A percentile compares a stretch with the other conserved stretches of the same genome.
Evolutionary conservation across 2,888 invertebrate species (phyloP).

Genomic region (Mechanitis mazaeus): DNA sequence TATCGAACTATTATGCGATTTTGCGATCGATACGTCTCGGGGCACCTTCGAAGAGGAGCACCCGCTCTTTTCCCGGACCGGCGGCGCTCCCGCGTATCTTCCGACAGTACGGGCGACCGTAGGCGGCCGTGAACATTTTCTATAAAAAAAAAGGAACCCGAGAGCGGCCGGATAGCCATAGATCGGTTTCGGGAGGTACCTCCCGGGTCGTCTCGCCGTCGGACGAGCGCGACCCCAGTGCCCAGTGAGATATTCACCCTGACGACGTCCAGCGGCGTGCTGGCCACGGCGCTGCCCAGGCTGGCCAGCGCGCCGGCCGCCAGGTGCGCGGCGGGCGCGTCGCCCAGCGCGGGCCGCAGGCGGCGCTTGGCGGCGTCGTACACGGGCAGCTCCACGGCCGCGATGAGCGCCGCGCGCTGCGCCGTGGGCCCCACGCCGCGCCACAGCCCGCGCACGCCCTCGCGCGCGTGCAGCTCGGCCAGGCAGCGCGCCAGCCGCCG

Average conservation of each 20-base stretch:
- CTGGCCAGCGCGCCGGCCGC: slow-evolving; percentile 93
- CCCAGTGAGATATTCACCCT: slow-evolving; percentile 75
- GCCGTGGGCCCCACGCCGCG: slow-evolving; percentile 95
- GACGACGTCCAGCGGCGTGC: slow-evolving; percentile 95
- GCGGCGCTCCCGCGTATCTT: too few relatives aligned
- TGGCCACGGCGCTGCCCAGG: slow-evolving; percentile 93
- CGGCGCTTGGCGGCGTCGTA: slow-evolving; percentile 93
- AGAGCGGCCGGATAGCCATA: too few relatives aligned
- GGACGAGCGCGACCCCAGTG: too few relatives aligned
- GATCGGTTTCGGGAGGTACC: too few relatives aligned
- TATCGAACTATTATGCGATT: too few relatives aligned
- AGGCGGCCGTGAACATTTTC: too few relatives aligned
- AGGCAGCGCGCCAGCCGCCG: slow-evolving; percentile 85
- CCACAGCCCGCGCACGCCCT: slow-evolving; percentile 93
- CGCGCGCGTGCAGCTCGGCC: slow-evolving; percentile 86
- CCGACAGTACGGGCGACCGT: too few relatives aligned
- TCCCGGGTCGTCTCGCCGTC: too few relatives aligned
- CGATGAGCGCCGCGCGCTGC: slow-evolving; percentile 94
- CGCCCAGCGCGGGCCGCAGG: slow-evolving; percentile 82
- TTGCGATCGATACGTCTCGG: too few relatives aligned
- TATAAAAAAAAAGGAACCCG: too few relatives aligned
- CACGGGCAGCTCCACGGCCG: slow-evolving; percentile 94
- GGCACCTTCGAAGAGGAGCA: too few relatives aligned
- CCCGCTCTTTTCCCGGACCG: too few relatives aligned
- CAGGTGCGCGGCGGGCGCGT: slow-evolving; percentile 90